Evolutionary conservation across 2,888 invertebrate species (phyloP).

Genomic region (Dasypolia templi): DNA sequence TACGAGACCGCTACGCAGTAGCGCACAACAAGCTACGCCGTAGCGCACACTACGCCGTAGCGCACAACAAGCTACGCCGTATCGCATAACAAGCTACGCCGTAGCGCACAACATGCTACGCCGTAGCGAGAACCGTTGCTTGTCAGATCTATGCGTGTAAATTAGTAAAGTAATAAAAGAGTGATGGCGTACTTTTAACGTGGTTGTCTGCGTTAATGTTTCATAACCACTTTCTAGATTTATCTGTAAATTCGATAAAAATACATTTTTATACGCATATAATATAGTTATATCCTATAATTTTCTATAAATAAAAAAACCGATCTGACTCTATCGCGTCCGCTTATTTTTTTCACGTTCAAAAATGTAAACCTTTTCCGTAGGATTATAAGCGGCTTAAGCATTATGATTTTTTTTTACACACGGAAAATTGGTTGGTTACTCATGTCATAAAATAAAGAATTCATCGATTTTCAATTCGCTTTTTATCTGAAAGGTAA

Average conservation of each 20-base stretch:
- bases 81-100: conserved; percentile 2
- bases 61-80: conserved; percentile 1
- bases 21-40: not conserved
- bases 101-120: conserved; percentile 18
- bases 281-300: too few species aligned
- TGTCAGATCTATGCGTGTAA: not conserved
- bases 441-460: conserved; percentile 41
- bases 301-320: too few species aligned
- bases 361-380: conserved; percentile 10
- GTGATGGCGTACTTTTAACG: too few species aligned
- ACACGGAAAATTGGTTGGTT: not conserved
- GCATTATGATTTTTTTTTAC: conserved; percentile 21
- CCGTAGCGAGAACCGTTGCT: conserved; percentile 12
- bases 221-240: too few species aligned
- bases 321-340: too few species aligned
- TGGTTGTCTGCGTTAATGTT: too few species aligned
- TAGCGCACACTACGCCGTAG: conserved; percentile 34
- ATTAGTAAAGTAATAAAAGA: not conserved
- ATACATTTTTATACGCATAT: not conserved
- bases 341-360: not conserved
- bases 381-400: conserved; percentile 12
- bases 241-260: too few species aligned
- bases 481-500: conserved; percentile 8
- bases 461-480: conserved; percentile 7
- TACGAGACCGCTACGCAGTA: too few species aligned